Evolutionary conservation across 2,888 invertebrate species (phyloP).

Genomic region (Digitonthophagus gazella): DNA sequence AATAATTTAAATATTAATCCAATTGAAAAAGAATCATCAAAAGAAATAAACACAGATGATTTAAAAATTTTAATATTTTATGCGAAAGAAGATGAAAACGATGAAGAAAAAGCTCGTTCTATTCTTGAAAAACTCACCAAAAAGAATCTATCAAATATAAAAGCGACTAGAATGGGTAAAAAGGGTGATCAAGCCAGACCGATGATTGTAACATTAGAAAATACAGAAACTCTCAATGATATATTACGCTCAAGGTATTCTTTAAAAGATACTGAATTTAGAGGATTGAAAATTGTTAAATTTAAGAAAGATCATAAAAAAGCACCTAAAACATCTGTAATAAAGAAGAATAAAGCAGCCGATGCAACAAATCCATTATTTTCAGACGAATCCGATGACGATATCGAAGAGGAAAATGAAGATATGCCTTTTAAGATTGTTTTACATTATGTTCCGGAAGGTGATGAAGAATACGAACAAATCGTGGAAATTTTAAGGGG

Average conservation of each 20-base stretch:
- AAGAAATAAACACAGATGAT: neutral
- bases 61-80: neutral
- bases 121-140: neutral
- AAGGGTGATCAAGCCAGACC: neutral
- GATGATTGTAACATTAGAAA: neutral
- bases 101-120: neutral
- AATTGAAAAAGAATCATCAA: neutral
- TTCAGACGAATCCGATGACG: neutral
- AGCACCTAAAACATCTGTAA: neutral
- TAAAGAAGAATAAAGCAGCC: neutral
- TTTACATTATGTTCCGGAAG: neutral
- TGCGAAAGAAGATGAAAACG: neutral
- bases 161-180: neutral
- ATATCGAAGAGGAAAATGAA: neutral
- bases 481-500: neutral
- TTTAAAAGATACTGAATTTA: neutral
- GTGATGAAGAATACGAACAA: neutral
- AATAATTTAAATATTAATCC: neutral
- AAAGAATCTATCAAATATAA: neutral
- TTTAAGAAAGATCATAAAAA: neutral
- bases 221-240: neutral
- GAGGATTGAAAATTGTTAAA: neutral
- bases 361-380: neutral
- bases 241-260: neutral
- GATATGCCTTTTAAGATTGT: neutral